Base-by-base conservation (phyloP, 2,888 invertebrate genomes). In the Mimumesa dahlbomi region DNA sequence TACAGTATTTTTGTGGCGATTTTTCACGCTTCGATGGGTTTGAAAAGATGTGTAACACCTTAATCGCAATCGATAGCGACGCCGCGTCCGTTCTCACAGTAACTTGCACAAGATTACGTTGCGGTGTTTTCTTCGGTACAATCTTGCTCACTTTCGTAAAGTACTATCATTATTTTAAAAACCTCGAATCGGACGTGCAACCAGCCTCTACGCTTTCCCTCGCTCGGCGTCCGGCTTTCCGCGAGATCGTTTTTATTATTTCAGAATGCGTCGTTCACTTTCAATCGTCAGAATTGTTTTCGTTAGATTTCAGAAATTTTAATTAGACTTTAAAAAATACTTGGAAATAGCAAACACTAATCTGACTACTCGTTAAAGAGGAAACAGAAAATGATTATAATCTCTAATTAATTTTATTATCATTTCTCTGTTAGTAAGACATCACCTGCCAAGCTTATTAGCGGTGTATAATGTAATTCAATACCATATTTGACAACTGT, bases 91-190 rank as follows among this genome's bases (percentile, higher is more conserved):
- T 59, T 59, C 21, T 40, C 31, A 11, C 5, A 13, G 29, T 16
- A 19, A 36, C 40, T 43, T 57, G 31, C 14, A 18, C 13, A 9
- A 43, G 34, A 58, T 58, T 36, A 50, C 45, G 19, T 25, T 45
- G 49, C 43, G 38, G 25, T 9, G 2, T 21, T 14, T 16, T 0
- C 7, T 48, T 48, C 16, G n/a, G 7, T 16, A 16, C 16, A 13
- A 48, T 13, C 40, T 31, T 16, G 18, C 13, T 19, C 9, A 1
- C 5, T 29, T 5, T 13, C 13, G 16, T 31, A 49, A 31, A 25
- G n/a, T 19, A 14, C 25, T 13, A 11, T 18, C 9, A 19, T 36
- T 13, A 18, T 5, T 21, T 13, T 13, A 16, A 25, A 36, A 34
- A 43, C 36, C 21, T n/a, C 11, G 13, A 36, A 45, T 56, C 42